These are phyloP conservation scores for Lagodon rhomboides DNA, from an alignment of 2,797 vertebrate genomes.

Conservation along the genomic window DNA sequence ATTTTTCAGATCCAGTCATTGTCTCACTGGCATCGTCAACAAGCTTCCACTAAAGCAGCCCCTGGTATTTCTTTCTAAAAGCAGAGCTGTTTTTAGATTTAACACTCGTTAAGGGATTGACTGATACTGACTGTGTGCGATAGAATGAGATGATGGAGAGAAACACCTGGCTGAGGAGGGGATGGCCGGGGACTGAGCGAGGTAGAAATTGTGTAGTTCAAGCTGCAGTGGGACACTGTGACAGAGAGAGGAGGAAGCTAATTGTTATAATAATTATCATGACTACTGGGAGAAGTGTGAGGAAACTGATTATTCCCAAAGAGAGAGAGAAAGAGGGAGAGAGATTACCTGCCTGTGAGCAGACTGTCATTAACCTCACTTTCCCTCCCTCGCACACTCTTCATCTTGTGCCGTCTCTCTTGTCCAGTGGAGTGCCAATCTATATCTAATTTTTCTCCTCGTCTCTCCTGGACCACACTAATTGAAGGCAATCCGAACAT, in stretches of 20 bases:
- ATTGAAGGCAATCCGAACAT: conserved; percentile 78
- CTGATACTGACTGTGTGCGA: conserved; percentile 4
- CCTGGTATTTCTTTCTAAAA: background rate
- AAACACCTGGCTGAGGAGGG: conserved; percentile 56
- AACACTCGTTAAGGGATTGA: background rate
- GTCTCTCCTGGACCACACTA: conserved; percentile 72
- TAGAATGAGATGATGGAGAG: conserved; percentile 27
- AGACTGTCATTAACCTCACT: conserved; percentile 81
- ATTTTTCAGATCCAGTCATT: background rate
- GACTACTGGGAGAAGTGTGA: conserved; percentile 65
- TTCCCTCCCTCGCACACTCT: conserved; percentile 64
- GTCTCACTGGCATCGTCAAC: background rate
- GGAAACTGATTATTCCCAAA: conserved; percentile 73
- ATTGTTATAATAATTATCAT: conserved; percentile 81
- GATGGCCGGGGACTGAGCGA: conserved; percentile 17
- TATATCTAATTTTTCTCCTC: conserved; percentile 81
- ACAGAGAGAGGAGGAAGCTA: conserved; percentile 57
- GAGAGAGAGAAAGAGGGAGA: conserved; percentile 68
- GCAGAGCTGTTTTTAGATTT: background rate
- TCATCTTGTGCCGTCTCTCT: conserved; percentile 67
- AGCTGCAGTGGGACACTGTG: conserved; percentile 40
- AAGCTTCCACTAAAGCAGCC: background rate
- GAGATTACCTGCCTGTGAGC: conserved; percentile 75
- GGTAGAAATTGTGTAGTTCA: conserved; percentile 9
- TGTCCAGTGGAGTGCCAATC: conserved; percentile 81